Conservation (phyloP, 2,888 invertebrate species). For the Apamea anceps region DNA sequence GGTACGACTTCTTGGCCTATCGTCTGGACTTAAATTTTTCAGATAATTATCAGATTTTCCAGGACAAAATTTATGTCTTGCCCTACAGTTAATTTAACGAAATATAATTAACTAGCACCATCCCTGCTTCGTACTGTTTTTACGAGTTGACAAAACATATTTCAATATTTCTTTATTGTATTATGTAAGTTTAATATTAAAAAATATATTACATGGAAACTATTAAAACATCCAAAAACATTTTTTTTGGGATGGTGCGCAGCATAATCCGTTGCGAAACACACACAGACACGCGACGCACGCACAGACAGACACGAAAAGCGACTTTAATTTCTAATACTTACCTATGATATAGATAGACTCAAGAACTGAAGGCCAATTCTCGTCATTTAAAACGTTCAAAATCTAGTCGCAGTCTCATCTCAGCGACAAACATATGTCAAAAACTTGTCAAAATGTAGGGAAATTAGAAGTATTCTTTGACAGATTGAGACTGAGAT, state of each 20-base stretch:
- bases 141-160: not conserved
- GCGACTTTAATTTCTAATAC: not conserved
- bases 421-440: too few relatives aligned
- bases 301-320: not conserved
- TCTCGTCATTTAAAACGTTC: too few relatives aligned
- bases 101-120: not conserved
- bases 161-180: not conserved
- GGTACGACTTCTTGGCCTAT: too few relatives aligned
- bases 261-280: not conserved
- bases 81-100: not conserved
- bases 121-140: not conserved
- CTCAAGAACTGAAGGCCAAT: too few relatives aligned
- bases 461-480: too few relatives aligned
- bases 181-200: not conserved
- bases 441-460: too few relatives aligned
- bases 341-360: too few relatives aligned
- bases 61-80: not conserved
- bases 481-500: too few relatives aligned
- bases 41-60: not conserved
- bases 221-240: too few relatives aligned
- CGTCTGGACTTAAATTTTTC: too few relatives aligned
- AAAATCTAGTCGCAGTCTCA: too few relatives aligned
- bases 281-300: too few relatives aligned
- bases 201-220: not conserved
- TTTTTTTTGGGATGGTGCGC: not conserved